Conservation (phyloP, 1,140 invertebrate species). For the Odontomachus brunneus region DNA sequence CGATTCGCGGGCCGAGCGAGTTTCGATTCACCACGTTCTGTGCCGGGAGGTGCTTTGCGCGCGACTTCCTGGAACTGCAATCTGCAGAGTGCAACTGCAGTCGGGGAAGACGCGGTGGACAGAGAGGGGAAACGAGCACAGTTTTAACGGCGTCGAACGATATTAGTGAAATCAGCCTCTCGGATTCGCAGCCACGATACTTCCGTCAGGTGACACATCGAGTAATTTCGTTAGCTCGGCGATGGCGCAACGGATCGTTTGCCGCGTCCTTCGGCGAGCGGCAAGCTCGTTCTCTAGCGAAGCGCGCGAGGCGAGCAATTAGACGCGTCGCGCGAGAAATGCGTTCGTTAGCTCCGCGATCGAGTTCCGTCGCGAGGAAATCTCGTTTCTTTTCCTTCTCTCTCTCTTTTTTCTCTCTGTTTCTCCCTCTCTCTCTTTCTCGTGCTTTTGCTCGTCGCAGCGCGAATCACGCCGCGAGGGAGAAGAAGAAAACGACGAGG, state of each 20-base stretch:
- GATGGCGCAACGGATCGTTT: conserved; percentile 27
- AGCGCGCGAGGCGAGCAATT: conserved; percentile 39
- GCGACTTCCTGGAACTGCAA: too few species aligned
- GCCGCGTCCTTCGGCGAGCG: conserved; percentile 28
- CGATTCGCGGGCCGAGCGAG: too few species aligned
- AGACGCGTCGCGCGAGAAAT: conserved; percentile 53
- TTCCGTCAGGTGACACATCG: background rate
- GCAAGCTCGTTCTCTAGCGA: background rate
- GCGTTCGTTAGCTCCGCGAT: conserved; percentile 35
- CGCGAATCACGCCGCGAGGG: background rate
- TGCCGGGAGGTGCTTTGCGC: too few species aligned
- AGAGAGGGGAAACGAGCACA: background rate
- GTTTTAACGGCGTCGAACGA: background rate
- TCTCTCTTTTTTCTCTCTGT: background rate
- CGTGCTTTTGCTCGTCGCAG: too few species aligned
- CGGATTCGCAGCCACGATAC: background rate
- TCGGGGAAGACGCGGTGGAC: too few species aligned
- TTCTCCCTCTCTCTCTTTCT: background rate
- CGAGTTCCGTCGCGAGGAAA: conserved; percentile 13
- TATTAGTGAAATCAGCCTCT: background rate
- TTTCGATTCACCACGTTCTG: too few species aligned
- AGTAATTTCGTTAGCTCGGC: conserved; percentile 41
- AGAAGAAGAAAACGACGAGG: background rate
- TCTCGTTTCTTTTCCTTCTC: background rate
- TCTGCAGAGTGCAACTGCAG: too few species aligned